A percentile compares a stretch with the other conserved stretches of the same genome.
phyloP scores from a whole-genome alignment of 2,797 vertebrate species.

The Gymnothorax reevesii region DNA sequence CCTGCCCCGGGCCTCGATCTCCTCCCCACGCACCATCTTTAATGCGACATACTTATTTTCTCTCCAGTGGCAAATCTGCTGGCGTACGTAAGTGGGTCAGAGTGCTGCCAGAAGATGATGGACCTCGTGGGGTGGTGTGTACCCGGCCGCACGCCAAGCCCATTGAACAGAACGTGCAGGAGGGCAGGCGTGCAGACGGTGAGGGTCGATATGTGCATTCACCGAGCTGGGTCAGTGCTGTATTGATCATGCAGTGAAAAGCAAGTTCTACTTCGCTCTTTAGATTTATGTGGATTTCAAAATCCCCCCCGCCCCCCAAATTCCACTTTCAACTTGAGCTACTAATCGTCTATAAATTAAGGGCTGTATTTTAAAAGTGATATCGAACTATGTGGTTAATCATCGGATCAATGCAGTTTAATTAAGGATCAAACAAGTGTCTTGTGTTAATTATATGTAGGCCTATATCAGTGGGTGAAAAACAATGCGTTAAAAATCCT shows the following conservation, averaged over 20 bases:
- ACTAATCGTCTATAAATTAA: neutral
- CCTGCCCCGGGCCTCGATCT: neutral
- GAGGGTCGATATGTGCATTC: slow-evolving; percentile 34
- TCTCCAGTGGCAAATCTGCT: slow-evolving; percentile 45
- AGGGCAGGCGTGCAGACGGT: slow-evolving; percentile 29
- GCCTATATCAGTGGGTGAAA: neutral
- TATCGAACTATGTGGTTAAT: neutral
- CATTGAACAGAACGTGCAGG: slow-evolving; percentile 37
- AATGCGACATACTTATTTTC: slow-evolving; percentile 17
- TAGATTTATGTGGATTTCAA: neutral
- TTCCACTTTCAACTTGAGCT: neutral
- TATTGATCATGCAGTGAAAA: neutral
- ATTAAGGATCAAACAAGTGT: neutral
- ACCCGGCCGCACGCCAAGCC: slow-evolving; percentile 44
- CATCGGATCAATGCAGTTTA: neutral
- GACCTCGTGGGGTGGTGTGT: slow-evolving; percentile 35
- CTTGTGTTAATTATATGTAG: neutral
- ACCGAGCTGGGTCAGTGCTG: neutral
- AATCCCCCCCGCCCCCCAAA: neutral
- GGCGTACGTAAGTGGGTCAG: slow-evolving; percentile 65
- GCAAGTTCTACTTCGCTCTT: neutral
- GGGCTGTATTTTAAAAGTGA: neutral
- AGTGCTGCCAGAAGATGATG: slow-evolving; percentile 47
- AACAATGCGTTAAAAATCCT: neutral
- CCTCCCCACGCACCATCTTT: slow-evolving; percentile 26